phyloP scores from a whole-genome alignment of 2,888 invertebrate genomes.

The Parnassius orleans region DNA sequence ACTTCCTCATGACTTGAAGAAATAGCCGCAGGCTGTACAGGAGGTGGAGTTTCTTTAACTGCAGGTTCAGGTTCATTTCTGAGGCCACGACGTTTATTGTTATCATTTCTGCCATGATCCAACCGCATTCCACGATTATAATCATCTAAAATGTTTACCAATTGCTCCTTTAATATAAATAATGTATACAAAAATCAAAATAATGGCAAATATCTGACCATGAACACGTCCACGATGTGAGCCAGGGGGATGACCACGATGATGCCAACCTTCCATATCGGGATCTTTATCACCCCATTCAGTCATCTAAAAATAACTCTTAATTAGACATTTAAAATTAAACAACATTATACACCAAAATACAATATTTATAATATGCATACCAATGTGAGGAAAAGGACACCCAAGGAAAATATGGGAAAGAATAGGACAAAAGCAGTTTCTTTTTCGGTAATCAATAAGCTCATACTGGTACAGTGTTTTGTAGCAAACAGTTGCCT shows the following conservation, averaged over 20 bases:
- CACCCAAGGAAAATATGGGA: slow-evolving; percentile 78
- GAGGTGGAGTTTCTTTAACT: slow-evolving; percentile 54
- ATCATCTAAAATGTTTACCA: slow-evolving; percentile 48
- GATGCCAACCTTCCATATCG: slow-evolving; percentile 74
- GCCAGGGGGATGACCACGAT: slow-evolving; percentile 69
- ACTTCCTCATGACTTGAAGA: slow-evolving; percentile 55
- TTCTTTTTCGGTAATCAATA: slow-evolving; percentile 66
- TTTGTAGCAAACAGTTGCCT: slow-evolving; percentile 66
- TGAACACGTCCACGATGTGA: slow-evolving; percentile 74
- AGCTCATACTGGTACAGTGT: slow-evolving; percentile 66
- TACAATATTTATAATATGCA: slow-evolving; percentile 38
- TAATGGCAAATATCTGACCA: slow-evolving; percentile 44
- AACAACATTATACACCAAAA: slow-evolving; percentile 6
- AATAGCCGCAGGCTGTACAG: slow-evolving; percentile 57
- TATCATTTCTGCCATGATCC: slow-evolving; percentile 56
- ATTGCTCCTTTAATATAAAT: slow-evolving; percentile 1
- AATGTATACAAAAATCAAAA: not conserved
- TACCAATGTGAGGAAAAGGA: slow-evolving; percentile 74
- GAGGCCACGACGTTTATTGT: slow-evolving; percentile 61
- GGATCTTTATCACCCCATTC: slow-evolving; percentile 78
- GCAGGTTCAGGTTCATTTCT: slow-evolving; percentile 59
- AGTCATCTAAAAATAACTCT: slow-evolving; percentile 55
- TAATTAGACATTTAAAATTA: not conserved
- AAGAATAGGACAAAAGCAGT: slow-evolving; percentile 66
- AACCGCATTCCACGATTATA: slow-evolving; percentile 69